Evolutionary conservation across 2,888 invertebrate genomes (phyloP), one percentile per base, ranked within the genome.

Genomic region (Eurois occulta): DNA sequence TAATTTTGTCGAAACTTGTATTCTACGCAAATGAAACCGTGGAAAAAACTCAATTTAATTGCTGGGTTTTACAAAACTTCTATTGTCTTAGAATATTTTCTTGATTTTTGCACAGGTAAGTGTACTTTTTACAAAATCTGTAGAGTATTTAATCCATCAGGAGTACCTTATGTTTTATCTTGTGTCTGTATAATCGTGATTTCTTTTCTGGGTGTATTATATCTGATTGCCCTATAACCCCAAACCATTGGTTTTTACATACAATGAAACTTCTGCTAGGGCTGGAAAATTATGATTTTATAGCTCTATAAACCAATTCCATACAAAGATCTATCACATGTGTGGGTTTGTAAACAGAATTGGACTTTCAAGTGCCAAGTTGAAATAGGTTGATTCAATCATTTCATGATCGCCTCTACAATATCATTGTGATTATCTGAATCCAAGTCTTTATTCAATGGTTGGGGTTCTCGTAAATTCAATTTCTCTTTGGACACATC

Each of bases 11-110:
- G 72, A 84, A 87, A 87, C 87, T 80, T 73, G 76, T 80, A 87
- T 87, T 86, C 70, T 81, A 72, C 73, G 84, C 89, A 78, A 88
- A 88, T 87, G 84, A 84, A 88, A 88, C 89, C 88, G 88, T 87
- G 87, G 78, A 81, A 84, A 89, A 88, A 87, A 84, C 78, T 77
- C 65, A 84, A 73, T 81, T 81, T 86, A 88, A 89, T 87, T 87
- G 85, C 79, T 85, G 72, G 66, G 78, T 85, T 88, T 88, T 68
- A 73, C 38, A 75, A 75, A 86, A 73, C 70, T 81, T 74, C 73
- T 72, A 81, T 83, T 83, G 78, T 76, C 69, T 84, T 75, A 74
- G 58, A 75, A 86, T 75, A 13, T 60, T 71, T 62, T 67, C 67
- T 78, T 52, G 0, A 28, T 70, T 58, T 69, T 41, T 67, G 41